Evolutionary conservation across 2,888 invertebrate species (phyloP), one percentile per base, ranked within the genome.

Genomic region (Drosophila nigricruria): DNA sequence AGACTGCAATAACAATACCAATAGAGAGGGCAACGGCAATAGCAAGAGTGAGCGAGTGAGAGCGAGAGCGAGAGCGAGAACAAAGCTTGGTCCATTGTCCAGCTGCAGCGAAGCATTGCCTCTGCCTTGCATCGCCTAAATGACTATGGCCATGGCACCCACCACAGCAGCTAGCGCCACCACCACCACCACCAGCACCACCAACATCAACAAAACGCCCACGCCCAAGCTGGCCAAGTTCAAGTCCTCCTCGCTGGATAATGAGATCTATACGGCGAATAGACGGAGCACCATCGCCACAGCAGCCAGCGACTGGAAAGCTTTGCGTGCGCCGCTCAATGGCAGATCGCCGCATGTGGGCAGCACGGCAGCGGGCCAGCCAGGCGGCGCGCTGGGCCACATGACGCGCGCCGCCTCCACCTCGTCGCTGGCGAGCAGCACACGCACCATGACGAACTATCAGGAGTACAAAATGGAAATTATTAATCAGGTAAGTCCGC

Each of bases 391-490:
- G 5, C 3, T 36, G 0, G 79, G 83, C 64, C 84, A 71, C 36
- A 89, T 90, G 83, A 92, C 90, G 43, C 82, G 86, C 20, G 88
- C 86, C 67, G 91, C 89, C 65, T 91, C 91, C 62, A 91, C 91
- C 49, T 91, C 91, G 43, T 91, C 91, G 66, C 67, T 91, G 65
- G 91, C 89, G 60, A 91, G 91, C 80, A 91, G 86, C 66, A 86
- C 88, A 68, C 84, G 82, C 70, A 88, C 90, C 57, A 85, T 80
- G 67, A 90, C 89, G 63, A 91, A 91, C 87, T 91, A 90, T 81
- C 91, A 91, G 81, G 91, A 92, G 77, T 90, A 91, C 82, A 93
- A 92, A 88, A 89, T 91, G 83, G 92, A 93, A 79, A 90, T 92
- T 68, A 92, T 93, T 68, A 91, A 92, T 84, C 93, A 92, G 91